Percentiles rank a stretch among this genome's conserved stretches.
Evolutionary conservation across 1,140 invertebrate species (phyloP).

Genomic region (Melitaea cinxia): DNA sequence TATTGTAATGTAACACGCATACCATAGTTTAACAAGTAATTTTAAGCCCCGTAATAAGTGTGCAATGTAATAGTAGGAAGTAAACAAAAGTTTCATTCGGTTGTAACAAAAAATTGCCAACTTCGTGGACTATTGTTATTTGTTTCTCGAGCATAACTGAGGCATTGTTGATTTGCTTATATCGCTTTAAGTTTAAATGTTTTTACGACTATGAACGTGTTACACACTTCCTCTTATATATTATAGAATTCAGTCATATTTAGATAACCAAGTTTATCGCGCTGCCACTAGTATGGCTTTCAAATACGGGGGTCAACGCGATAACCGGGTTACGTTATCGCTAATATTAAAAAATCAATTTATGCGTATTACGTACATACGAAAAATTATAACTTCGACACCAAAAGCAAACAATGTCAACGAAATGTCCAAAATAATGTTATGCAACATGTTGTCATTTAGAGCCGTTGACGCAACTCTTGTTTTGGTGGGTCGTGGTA

Average conservation of each 20-base stretch:
- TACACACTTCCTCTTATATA: slow-evolving; percentile 9
- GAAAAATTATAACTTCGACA: slow-evolving; percentile 9
- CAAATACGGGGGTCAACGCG: slow-evolving; percentile 23
- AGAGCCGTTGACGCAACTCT: slow-evolving; percentile 65
- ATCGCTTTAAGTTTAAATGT: slow-evolving; percentile 1
- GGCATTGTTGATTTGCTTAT: slow-evolving; percentile 15
- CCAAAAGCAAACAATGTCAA: slow-evolving; percentile 25
- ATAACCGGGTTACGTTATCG: slow-evolving; percentile 27
- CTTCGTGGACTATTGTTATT: slow-evolving; percentile 30
- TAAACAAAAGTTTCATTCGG: slow-evolving; percentile 29
- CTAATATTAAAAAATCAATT: slow-evolving; percentile 25
- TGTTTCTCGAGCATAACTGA: slow-evolving; percentile 23
- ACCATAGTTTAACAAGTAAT: slow-evolving; percentile 13
- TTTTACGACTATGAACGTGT: slow-evolving; percentile 8
- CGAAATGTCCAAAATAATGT: slow-evolving; percentile 56
- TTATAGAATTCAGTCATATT: slow-evolving; percentile 6
- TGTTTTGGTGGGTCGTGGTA: slow-evolving; percentile 76
- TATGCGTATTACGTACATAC: slow-evolving; percentile 8
- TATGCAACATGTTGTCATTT: slow-evolving; percentile 66
- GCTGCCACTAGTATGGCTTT: slow-evolving; percentile 13
- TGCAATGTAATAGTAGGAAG: slow-evolving; percentile 29
- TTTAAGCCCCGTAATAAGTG: slow-evolving; percentile 27
- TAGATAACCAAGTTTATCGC: slow-evolving; percentile 26
- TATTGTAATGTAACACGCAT: slow-evolving; percentile 19
- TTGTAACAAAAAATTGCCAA: slow-evolving; percentile 22